Evolutionary conservation across 37 sponge, comb jelly and placozoan genomes (phyloP), one percentile per base, ranked within the genome.

Genomic region (Cliona cf. orientalis): DNA sequence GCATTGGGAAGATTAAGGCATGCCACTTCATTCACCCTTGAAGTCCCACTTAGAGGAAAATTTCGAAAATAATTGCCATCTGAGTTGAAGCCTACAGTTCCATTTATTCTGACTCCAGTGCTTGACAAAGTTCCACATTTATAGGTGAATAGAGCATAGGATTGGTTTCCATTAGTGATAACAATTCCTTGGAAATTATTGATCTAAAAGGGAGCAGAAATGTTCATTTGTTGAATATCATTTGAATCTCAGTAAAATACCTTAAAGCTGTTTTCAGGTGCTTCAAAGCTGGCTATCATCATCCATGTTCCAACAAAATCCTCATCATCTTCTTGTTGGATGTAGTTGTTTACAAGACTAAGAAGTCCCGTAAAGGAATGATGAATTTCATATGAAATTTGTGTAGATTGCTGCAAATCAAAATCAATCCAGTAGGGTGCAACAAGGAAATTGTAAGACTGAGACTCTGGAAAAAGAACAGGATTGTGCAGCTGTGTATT

Each of bases 261-360:
- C 31, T 21, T 25, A 21, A 25, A 62, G 7, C n/a, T 62, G 23
- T 71, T 25, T 33, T 40, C 3, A 44, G 72, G 49, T 6, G 42
- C 64, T 39, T 76, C 64, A 37, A 38, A 76, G 3, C 14, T 23
- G 3, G 64, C 77, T 25, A 61, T 31, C 64, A 76, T 35, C 77
- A 76, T 76, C 77, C 77, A 76, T 38, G 64, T 39, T 37, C 77
- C 77, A 41, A 36, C 44, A 62, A 76, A 76, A 32, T 71, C 49
- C n/a, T 42, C 49, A 45, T 71, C 49, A 42, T n/a, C 49, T 44
- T 71, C 5, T 12, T 44, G 72, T 21, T 45, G 46, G 28, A 71
- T 71, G 49, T 31, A 71, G 25, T 42, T 44, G 25, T 45, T 71
- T 3, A 71, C 72, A n/a, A 19, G 17, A 49, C 72, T 71, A 3